phyloP scores from a whole-genome alignment of 2,888 invertebrate genomes.

The Drosophila kokeensis region DNA sequence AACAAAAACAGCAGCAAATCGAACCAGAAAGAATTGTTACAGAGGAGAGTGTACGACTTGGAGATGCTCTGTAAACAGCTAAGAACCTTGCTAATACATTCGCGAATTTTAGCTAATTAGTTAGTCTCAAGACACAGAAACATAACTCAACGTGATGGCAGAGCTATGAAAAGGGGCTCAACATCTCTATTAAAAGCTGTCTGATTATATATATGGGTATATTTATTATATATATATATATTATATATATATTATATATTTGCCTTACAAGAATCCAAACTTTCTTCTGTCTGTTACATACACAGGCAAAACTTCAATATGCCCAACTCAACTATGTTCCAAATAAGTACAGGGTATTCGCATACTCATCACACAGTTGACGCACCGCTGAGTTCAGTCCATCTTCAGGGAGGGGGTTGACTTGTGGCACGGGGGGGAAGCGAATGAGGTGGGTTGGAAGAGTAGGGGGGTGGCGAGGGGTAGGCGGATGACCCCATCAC shows the following conservation, averaged over 20 bases:
- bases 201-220: neutral
- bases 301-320: neutral
- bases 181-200: neutral
- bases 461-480: neutral
- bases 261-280: too few species aligned
- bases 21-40: neutral
- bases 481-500: slow-evolving; percentile 8
- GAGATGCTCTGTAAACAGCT: neutral
- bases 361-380: slow-evolving; percentile 24
- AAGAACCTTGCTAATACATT: neutral
- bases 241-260: too few species aligned
- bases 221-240: too few species aligned
- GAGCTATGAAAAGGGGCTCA: neutral
- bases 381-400: slow-evolving; percentile 32
- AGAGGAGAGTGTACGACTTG: neutral
- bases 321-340: neutral
- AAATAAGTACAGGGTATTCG: slow-evolving; percentile 1
- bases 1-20: slow-evolving; percentile 31
- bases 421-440: neutral
- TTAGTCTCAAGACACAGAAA: neutral
- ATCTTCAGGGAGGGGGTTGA: neutral
- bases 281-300: too few species aligned
- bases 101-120: neutral
- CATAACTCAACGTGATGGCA: too few species aligned
- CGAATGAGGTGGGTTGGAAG: too few species aligned